Evolutionary conservation across 1,140 invertebrate genomes (phyloP), one percentile per base, ranked within the genome.

Genomic region (Drosophila leontia): DNA sequence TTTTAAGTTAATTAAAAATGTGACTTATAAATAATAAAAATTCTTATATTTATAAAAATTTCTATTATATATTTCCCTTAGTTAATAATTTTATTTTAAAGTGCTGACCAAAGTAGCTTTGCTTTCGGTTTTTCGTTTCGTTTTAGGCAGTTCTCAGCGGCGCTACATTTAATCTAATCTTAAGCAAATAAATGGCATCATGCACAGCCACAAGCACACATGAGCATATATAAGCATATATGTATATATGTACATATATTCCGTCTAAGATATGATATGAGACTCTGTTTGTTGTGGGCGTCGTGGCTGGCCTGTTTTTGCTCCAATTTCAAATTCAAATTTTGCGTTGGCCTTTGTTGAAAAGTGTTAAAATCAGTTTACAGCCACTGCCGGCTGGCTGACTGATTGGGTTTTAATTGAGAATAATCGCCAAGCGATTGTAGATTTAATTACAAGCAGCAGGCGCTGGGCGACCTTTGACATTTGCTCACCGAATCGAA

Each of bases 331-430:
- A 5, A 17, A n/a, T 26, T 67, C 42, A 17, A 32, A 13, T 35
- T 23, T 35, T 23, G 35, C 44, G 51, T 37, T 55, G 53, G 48
- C 9, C 48, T 29, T 51, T 51, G 68, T 65, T 72, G 68, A 78
- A 81, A 81, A 48, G 68, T 74, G 75, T 75, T 85, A 51, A 74
- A 61, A 63, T 74, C 39, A 29, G 23, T 74, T 60, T 68, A 34
- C 79, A 42, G 62, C 75, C 53, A 26, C 53, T 23, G 51, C 51
- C 34, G 13, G 51, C 44, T 41, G 67, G 41, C 51, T 82, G 82
- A 85, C 59, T 86, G 82, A 85, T 85, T 86, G 82, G n/a, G 60
- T 82, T 85, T 85, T 85, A 82, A 85, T 86, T 82, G 82, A 51
- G 68, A 64, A 75, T 82, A 85, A 86, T 85, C 72, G 64, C 39